Evolutionary conservation across 1,140 invertebrate species (phyloP), one percentile per base, ranked within the genome.

Genomic region (Nasonia longicornis): DNA sequence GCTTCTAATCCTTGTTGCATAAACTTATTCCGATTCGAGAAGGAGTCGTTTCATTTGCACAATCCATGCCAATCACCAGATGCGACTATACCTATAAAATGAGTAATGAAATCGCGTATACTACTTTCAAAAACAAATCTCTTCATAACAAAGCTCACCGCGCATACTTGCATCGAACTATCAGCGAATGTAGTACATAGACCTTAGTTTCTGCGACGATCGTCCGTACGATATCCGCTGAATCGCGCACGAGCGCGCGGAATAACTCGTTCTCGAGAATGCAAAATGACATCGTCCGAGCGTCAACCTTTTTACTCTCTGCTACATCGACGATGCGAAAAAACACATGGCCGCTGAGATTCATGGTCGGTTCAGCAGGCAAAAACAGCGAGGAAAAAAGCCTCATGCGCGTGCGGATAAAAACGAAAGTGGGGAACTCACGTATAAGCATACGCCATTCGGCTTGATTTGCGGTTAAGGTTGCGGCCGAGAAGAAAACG

Each of bases 231-330:
- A 67, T 26, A 67, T 67, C 64, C 64, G 64, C 64, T n/a, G 20
- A 16, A 7, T 16, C 16, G 14, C 52, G 52, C 52, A n/a, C 20
- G 52, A n/a, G 20, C 16, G 38, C 66, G 42, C 45, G 3, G 45
- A 14, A 48, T 35, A 79, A 73, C 78, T 79, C 78, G 78, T 79
- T 79, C 52, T 58, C 52, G 58, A 79, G 78, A 80, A 80, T 80
- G 78, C 78, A 80, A 80, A 74, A 73, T 80, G 78, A 80, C 48
- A 67, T 74, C 38, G 48, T 48, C 58, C 58, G 71, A 26, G 58
- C 26, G 35, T 70, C 14, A 10, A 77, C 42, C 66, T 48, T 77
- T 69, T 69, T 70, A 67, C 26, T 48, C 20, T 48, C 52, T 48
- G 35, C 67, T 16, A 22, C 38, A 67, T 48, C 35, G 2, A 29